These are phyloP conservation scores for Phasia obesa DNA, from an alignment of 2,888 invertebrate genomes.

Conservation along the genomic window DNA sequence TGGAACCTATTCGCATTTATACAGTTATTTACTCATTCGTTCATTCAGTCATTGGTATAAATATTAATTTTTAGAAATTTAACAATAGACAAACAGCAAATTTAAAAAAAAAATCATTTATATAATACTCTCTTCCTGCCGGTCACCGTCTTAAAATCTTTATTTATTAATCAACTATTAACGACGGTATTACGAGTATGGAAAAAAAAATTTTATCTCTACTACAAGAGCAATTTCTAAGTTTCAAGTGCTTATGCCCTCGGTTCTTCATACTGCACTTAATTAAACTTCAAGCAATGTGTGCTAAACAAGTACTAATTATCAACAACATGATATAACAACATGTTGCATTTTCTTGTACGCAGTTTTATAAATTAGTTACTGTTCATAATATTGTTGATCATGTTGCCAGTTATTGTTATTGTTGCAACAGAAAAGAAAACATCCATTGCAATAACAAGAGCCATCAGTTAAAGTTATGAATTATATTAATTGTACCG, in stretches of 20 bases:
- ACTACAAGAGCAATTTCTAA: not conserved
- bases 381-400: conserved; percentile 69
- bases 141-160: not conserved
- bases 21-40: too few species aligned
- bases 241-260: not conserved
- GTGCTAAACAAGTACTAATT: conserved; percentile 74
- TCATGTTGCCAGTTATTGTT: conserved; percentile 71
- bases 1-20: too few species aligned
- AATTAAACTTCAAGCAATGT: conserved; percentile 59
- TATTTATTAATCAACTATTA: not conserved
- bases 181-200: too few species aligned
- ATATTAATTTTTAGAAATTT: too few species aligned
- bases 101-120: too few species aligned
- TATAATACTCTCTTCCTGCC: too few species aligned
- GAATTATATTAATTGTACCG: conserved; percentile 53
- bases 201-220: not conserved
- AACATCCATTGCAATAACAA: conserved; percentile 18
- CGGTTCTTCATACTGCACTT: conserved; percentile 49
- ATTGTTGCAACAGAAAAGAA: conserved; percentile 53
- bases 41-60: too few species aligned
- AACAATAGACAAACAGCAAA: too few species aligned
- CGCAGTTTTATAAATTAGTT: conserved; percentile 69
- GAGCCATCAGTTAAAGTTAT: conserved; percentile 53
- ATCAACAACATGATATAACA: conserved; percentile 73
- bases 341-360: conserved; percentile 63